phyloP scores from a whole-genome alignment of 2,113 vertebrate genomes.

The Ploceus nigricollis region DNA sequence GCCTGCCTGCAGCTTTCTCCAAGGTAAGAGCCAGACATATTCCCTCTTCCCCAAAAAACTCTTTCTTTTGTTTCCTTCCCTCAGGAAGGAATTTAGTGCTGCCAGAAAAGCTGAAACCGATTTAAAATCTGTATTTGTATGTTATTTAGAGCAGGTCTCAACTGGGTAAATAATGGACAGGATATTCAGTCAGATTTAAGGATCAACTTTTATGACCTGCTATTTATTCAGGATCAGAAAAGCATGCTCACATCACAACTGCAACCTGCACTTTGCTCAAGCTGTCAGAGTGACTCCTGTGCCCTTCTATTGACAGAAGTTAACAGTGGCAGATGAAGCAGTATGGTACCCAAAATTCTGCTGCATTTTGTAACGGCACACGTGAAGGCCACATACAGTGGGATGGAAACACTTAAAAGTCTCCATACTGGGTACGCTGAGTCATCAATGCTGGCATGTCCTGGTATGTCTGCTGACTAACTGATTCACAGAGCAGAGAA shows the following conservation, averaged over 20 bases:
- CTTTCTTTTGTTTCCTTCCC: background rate
- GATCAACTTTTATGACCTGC: background rate
- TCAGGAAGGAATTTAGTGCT: background rate
- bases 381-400: background rate
- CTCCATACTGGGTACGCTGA: background rate
- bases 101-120: background rate
- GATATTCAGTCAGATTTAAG: background rate
- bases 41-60: background rate
- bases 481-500: background rate
- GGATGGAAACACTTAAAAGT: background rate
- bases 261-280: background rate
- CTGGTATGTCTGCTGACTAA: background rate
- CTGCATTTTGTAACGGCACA: background rate
- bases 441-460: background rate
- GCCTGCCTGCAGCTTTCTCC: background rate
- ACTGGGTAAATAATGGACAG: background rate
- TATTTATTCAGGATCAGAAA: background rate
- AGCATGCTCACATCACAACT: background rate
- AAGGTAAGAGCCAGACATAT: background rate
- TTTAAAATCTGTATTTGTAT: background rate
- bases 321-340: background rate
- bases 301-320: background rate
- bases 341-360: background rate
- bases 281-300: background rate
- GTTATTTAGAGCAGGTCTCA: background rate